Conservation (phyloP, 1,140 invertebrate genomes). For the Dysdera silvatica region DNA sequence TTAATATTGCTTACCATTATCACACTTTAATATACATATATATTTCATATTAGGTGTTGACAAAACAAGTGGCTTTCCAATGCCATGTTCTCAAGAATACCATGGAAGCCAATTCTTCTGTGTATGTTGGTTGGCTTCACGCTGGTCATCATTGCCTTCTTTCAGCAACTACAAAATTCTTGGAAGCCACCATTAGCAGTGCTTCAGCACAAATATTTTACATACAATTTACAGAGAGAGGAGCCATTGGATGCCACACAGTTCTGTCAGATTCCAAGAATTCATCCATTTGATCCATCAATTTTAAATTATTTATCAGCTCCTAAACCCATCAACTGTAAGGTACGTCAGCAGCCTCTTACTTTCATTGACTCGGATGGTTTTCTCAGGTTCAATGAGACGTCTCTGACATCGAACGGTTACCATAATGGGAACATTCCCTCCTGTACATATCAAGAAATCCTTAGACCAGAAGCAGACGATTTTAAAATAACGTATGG, state of each 20-base stretch:
- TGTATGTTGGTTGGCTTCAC: conserved; percentile 1
- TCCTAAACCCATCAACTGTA: conserved; percentile 12
- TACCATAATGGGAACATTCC: not conserved
- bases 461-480: conserved; percentile 7
- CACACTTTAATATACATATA: too few species aligned
- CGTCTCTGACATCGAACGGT: not conserved
- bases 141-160: not conserved
- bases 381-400: conserved; percentile 10
- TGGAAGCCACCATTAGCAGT: not conserved
- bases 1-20: too few species aligned
- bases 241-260: conserved; percentile 1
- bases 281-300: conserved; percentile 28
- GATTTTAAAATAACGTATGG: conserved; percentile 9
- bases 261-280: conserved; percentile 17
- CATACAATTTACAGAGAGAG: conserved; percentile 10
- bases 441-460: conserved; percentile 10
- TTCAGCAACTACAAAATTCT: not conserved
- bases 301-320: conserved; percentile 9
- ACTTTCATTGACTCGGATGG: conserved; percentile 16
- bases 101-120: not conserved
- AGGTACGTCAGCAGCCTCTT: not conserved
- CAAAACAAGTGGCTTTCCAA: not conserved
- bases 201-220: conserved; percentile 5
- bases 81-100: conserved; percentile 4
- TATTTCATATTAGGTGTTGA: too few species aligned